Conservation (phyloP, 92 coral and sea anemone species). For the Phenganax stokvisi region DNA sequence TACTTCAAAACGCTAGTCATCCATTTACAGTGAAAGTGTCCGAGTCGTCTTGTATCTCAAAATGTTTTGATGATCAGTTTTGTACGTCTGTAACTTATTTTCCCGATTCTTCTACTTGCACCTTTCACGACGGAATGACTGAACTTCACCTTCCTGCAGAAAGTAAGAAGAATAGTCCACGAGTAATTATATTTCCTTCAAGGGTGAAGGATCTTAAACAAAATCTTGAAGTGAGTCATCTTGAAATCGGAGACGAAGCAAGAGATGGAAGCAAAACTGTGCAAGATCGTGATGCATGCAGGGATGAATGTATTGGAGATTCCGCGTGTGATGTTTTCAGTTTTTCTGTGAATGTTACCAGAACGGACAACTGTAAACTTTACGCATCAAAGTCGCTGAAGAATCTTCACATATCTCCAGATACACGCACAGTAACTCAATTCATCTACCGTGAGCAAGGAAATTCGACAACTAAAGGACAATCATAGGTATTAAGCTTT, state of each 20-base stretch:
- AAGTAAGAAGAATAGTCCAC: not conserved
- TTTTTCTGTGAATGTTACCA: not conserved
- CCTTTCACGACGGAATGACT: slow-evolving; percentile 17
- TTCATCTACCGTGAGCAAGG: not conserved
- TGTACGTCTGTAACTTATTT: not conserved
- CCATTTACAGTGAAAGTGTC: not conserved
- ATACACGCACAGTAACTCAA: not conserved
- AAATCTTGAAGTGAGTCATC: slow-evolving; percentile 9
- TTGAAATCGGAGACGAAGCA: not conserved
- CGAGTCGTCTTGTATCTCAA: not conserved
- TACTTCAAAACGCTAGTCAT: not conserved
- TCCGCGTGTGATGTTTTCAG: slow-evolving; percentile 10
- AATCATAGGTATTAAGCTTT: not conserved
- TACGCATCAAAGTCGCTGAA: not conserved
- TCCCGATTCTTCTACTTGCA: slow-evolving; percentile 24
- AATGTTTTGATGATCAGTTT: not conserved
- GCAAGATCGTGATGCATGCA: not conserved
- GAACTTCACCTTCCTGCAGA: slow-evolving; percentile 10
- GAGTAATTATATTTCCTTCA: slow-evolving; percentile 22
- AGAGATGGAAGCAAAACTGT: slow-evolving; percentile 15
- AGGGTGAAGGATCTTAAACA: not conserved
- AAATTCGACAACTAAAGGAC: not conserved
- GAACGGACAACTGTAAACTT: slow-evolving; percentile 16
- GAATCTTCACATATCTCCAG: not conserved
- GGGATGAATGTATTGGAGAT: slow-evolving; percentile 7